Evolutionary conservation across 2,113 vertebrate species (phyloP), one percentile per base, ranked within the genome.

Genomic region (Pelobates fuscus): DNA sequence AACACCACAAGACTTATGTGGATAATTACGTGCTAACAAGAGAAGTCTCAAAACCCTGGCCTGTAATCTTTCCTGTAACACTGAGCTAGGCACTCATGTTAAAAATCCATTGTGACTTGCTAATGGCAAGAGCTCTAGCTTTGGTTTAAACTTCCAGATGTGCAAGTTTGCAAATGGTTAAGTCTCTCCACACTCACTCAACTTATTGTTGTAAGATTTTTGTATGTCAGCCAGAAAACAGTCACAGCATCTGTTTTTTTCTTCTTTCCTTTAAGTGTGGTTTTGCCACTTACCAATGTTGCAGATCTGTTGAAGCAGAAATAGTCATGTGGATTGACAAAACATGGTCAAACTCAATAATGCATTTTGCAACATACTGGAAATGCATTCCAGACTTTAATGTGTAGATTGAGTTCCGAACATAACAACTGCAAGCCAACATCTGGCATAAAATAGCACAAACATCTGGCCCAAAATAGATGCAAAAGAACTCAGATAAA

Each of bases 241-340:
- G 52, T 4, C 21, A 2, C 17, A 55, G 52, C 52, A 55, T 55
- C 52, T 55, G 52, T 55, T 55, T 55, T 41, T 55, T 63, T 63
- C 10, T 23, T 37, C 11, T 20, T 21, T 63, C 10, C 18, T 63
- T 63, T 37, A 63, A 32, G 60, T 21, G 26, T 63, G 27, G n/a
- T 63, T 37, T 63, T 63, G 27, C 60, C 29, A 32, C 29, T 63
- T 63, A 63, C 60, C 60, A 26, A 37, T 63, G 60, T 37, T 37
- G n/a, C 60, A 63, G 29, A 20, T 63, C 30, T n/a, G 30, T 29
- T 63, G 18, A 37, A 63, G 30, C 29, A 63, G 29, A 21, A 4
- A 55, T 20, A 21, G 52, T 55, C 52, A 55, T 23, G 20, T 5
- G 52, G 17, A 55, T 55, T 4, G 52, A 55, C 52, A 55, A 55